A percentile compares a stretch with the other conserved stretches of the same genome.
These are phyloP conservation scores for Podarcis muralis DNA, from an alignment of 2,113 vertebrate species.

Conservation along the genomic window DNA sequence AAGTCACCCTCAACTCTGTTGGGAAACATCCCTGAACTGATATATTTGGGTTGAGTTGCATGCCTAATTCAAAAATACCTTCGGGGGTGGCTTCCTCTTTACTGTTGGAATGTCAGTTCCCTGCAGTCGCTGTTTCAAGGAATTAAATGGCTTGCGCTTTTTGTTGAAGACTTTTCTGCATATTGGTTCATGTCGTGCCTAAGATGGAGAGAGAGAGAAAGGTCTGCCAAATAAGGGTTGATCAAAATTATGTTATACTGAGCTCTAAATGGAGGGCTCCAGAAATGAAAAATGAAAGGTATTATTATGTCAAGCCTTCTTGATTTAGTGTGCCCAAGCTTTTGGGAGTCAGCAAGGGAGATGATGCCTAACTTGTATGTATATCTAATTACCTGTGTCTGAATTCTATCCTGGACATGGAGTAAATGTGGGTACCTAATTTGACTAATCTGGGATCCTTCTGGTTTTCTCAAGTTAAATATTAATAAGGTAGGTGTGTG, in stretches of 20 bases:
- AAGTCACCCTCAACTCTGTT: background rate
- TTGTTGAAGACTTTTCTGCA: constrained; percentile 66
- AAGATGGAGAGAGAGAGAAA: constrained; percentile 25
- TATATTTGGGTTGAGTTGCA: constrained; percentile 12
- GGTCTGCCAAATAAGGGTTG: rapidly evolving
- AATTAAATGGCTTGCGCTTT: constrained; percentile 70
- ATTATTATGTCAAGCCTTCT: background rate
- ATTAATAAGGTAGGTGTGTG: background rate
- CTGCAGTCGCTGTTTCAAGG: constrained; percentile 66
- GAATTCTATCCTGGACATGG: background rate
- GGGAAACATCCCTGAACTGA: background rate
- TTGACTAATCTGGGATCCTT: background rate
- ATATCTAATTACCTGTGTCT: background rate
- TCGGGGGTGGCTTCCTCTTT: constrained; percentile 21
- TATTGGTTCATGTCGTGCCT: constrained; percentile 68
- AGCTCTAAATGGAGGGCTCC: background rate
- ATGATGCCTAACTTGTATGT: background rate
- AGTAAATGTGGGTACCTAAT: background rate
- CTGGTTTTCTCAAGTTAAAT: background rate
- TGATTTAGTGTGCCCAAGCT: background rate
- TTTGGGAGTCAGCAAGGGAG: background rate
- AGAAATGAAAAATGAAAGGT: background rate
- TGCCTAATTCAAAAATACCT: constrained; percentile 34
- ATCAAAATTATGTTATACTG: constrained; percentile 4
- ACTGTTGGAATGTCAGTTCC: constrained; percentile 59